These are phyloP conservation scores for Penaeus indicus DNA, from an alignment of 1,140 invertebrate genomes.

Conservation along the genomic window DNA sequence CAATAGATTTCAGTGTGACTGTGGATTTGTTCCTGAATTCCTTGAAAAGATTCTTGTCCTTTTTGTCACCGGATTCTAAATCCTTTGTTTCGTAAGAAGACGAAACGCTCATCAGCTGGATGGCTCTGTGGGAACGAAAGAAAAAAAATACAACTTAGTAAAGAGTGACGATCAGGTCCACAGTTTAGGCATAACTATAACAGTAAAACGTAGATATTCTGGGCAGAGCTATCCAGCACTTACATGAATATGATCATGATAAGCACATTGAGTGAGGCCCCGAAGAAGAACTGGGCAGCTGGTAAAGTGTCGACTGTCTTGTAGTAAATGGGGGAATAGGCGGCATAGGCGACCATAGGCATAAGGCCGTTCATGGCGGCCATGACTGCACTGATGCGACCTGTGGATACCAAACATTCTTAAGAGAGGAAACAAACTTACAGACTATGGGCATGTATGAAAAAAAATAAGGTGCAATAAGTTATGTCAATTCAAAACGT, in stretches of 20 bases:
- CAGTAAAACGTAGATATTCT: neutral
- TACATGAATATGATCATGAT: slow-evolving; percentile 56
- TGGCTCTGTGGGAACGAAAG: neutral
- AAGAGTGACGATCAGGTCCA: too few species aligned
- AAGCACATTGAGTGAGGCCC: slow-evolving; percentile 48
- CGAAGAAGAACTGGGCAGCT: slow-evolving; percentile 63
- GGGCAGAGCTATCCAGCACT: neutral
- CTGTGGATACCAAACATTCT: slow-evolving; percentile 12
- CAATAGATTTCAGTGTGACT: slow-evolving; percentile 30
- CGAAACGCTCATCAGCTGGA: neutral
- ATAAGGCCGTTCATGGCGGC: slow-evolving; percentile 59
- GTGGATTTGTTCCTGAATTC: slow-evolving; percentile 16
- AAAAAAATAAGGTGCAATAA: neutral
- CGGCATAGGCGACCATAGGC: slow-evolving; percentile 59
- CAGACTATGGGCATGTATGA: neutral
- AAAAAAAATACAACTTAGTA: too few species aligned
- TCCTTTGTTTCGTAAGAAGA: slow-evolving; percentile 23
- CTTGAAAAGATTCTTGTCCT: neutral
- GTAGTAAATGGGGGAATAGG: slow-evolving; percentile 60
- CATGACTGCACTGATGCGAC: slow-evolving; percentile 56
- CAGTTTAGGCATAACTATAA: neutral
- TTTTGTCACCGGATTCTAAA: neutral
- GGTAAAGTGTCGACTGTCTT: slow-evolving; percentile 54
- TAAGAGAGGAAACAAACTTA: neutral
- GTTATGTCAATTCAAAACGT: neutral